phyloP scores from a whole-genome alignment of 1,140 invertebrate species.

The Gonioctena quinquepunctata region DNA sequence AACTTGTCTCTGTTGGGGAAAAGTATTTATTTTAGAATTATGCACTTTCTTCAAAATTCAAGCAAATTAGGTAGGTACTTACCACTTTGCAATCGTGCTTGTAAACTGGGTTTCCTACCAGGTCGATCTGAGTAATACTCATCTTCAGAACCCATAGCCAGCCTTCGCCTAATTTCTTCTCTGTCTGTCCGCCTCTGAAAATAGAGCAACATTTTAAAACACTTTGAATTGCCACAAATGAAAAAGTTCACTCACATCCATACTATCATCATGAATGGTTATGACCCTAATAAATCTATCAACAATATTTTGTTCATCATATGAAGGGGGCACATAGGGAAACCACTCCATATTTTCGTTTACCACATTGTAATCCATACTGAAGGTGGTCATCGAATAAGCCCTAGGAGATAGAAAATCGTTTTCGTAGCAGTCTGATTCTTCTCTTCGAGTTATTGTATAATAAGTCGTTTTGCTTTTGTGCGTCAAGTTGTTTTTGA shows the following conservation, averaged over 20 bases:
- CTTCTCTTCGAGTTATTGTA: constrained; percentile 43
- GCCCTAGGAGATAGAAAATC: constrained; percentile 52
- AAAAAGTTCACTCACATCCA: constrained; percentile 51
- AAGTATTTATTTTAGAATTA: no score
- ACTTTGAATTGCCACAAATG: constrained; percentile 21
- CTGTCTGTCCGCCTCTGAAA: constrained; percentile 85
- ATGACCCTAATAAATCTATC: constrained; percentile 70
- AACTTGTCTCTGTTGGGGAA: no score
- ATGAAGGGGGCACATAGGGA: constrained; percentile 49
- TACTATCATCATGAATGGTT: constrained; percentile 57
- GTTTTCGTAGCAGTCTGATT: constrained; percentile 47
- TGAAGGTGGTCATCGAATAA: constrained; percentile 49
- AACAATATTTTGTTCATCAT: constrained; percentile 63
- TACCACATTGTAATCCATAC: constrained; percentile 55
- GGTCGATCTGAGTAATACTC: constrained; percentile 70
- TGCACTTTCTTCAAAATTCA: no score
- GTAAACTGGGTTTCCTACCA: constrained; percentile 82
- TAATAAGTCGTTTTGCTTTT: constrained; percentile 52
- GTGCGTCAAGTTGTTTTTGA: constrained; percentile 48
- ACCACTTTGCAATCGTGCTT: constrained; percentile 86
- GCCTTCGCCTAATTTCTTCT: constrained; percentile 85
- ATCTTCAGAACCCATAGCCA: constrained; percentile 87
- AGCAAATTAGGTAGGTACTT: no score
- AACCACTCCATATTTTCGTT: constrained; percentile 57
- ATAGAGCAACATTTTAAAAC: constrained; percentile 34